phyloP scores from a whole-genome alignment of 2,113 vertebrate genomes.

The Arothron firmamentum region DNA sequence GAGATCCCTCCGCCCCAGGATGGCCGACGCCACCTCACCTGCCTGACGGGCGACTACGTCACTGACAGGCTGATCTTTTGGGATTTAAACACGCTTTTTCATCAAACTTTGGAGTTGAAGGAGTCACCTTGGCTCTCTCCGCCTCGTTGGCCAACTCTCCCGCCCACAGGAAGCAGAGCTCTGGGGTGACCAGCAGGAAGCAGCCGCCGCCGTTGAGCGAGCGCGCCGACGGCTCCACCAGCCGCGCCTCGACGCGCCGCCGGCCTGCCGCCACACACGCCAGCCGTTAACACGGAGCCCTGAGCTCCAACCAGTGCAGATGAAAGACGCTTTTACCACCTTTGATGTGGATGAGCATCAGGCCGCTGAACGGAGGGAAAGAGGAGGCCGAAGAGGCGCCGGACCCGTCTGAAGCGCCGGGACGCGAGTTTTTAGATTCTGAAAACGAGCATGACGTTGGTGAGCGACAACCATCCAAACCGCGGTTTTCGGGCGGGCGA shows the following conservation, averaged over 20 bases:
- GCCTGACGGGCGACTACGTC: slow-evolving; percentile 53
- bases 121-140: slow-evolving; percentile 74
- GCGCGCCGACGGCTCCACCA: slow-evolving; percentile 67
- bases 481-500: too few species aligned
- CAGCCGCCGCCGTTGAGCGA: slow-evolving; percentile 80
- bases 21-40: slow-evolving; percentile 57
- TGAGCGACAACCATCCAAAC: too few species aligned
- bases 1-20: slow-evolving; percentile 68
- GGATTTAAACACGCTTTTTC: too few species aligned
- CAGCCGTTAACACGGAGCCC: slow-evolving; percentile 1
- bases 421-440: slow-evolving; percentile 70
- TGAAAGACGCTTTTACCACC: slow-evolving; percentile 52
- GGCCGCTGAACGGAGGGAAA: slow-evolving; percentile 61
- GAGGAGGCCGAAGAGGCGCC: slow-evolving; percentile 32
- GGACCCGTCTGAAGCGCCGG: slow-evolving; percentile 32
- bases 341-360: slow-evolving; percentile 80
- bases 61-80: not conserved
- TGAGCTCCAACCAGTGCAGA: not conserved
- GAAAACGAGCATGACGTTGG: not conserved
- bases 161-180: slow-evolving; percentile 73
- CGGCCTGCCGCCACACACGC: slow-evolving; percentile 62
- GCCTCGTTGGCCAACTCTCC: slow-evolving; percentile 72
- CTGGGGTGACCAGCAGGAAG: slow-evolving; percentile 73
- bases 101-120: rapidly evolving
- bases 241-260: slow-evolving; percentile 73